These are phyloP conservation scores for Dasysyrphus tricinctus DNA, from an alignment of 2,888 invertebrate species.

Conservation along the genomic window DNA sequence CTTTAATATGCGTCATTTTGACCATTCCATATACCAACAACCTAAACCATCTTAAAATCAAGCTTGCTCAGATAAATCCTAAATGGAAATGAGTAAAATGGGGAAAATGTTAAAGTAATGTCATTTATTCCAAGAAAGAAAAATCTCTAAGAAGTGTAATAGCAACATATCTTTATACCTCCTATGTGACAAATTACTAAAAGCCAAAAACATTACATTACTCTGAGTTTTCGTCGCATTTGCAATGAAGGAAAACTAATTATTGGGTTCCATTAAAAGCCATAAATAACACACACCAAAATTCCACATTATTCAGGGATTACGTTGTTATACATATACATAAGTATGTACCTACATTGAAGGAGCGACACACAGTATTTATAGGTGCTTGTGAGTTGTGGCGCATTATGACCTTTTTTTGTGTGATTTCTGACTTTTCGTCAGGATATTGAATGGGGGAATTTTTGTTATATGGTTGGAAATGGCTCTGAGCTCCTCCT, in stretches of 20 bases:
- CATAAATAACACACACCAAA: slow-evolving; percentile 28
- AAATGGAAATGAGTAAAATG: slow-evolving; percentile 21
- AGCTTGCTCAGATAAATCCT: background rate
- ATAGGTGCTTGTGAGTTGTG: background rate
- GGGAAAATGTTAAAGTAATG: slow-evolving; percentile 19
- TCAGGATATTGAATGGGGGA: slow-evolving; percentile 1
- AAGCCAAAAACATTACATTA: slow-evolving; percentile 37
- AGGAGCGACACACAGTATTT: background rate
- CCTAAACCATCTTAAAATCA: background rate
- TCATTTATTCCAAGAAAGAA: slow-evolving; percentile 10
- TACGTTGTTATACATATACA: background rate
- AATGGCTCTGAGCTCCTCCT: background rate
- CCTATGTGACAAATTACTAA: slow-evolving; percentile 28
- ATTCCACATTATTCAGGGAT: slow-evolving; percentile 40
- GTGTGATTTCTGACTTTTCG: background rate
- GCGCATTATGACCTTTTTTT: slow-evolving; percentile 11
- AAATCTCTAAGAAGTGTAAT: background rate
- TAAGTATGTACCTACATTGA: background rate
- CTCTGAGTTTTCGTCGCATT: background rate
- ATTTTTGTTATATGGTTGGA: slow-evolving; percentile 14
- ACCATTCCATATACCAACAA: background rate
- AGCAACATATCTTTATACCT: background rate
- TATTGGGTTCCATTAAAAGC: slow-evolving; percentile 20
- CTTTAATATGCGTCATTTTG: background rate
- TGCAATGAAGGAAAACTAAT: slow-evolving; percentile 24